phyloP scores from a whole-genome alignment of 2,888 invertebrate genomes.

The Mantis religiosa region DNA sequence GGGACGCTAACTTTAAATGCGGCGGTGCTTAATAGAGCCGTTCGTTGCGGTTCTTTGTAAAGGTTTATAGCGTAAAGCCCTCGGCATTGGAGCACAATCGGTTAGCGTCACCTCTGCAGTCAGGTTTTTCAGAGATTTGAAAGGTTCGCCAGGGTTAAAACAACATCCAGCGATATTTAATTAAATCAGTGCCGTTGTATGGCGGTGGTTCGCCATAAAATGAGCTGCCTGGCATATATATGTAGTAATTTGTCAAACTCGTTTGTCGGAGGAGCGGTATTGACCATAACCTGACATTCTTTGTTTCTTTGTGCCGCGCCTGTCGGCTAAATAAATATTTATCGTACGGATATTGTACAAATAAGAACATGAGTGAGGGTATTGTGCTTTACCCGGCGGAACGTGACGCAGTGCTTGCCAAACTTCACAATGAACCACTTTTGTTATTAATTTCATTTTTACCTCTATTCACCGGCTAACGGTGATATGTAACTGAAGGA shows the following conservation, averaged over 20 bases:
- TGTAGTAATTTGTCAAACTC: neutral
- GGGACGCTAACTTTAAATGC: neutral
- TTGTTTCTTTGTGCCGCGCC: neutral
- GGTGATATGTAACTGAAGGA: neutral
- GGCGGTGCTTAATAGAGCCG: neutral
- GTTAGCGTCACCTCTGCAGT: neutral
- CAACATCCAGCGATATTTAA: neutral
- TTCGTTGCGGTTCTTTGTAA: constrained; percentile 15
- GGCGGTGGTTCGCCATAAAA: neutral
- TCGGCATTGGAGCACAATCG: neutral
- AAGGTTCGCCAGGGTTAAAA: neutral
- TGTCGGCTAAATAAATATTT: neutral
- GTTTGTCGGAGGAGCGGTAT: neutral
- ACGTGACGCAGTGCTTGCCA: neutral
- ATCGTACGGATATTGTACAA: neutral
- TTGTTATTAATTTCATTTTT: neutral
- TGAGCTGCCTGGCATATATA: neutral
- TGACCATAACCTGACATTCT: neutral
- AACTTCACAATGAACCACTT: neutral
- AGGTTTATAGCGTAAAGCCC: neutral
- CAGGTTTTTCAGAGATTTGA: neutral
- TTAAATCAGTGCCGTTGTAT: neutral
- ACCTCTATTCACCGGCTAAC: neutral
- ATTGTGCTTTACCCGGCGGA: neutral
- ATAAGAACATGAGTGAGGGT: neutral